Evolutionary conservation across 2,888 invertebrate genomes (phyloP), one percentile per base, ranked within the genome.

Genomic region (Nomada ferruginata): DNA sequence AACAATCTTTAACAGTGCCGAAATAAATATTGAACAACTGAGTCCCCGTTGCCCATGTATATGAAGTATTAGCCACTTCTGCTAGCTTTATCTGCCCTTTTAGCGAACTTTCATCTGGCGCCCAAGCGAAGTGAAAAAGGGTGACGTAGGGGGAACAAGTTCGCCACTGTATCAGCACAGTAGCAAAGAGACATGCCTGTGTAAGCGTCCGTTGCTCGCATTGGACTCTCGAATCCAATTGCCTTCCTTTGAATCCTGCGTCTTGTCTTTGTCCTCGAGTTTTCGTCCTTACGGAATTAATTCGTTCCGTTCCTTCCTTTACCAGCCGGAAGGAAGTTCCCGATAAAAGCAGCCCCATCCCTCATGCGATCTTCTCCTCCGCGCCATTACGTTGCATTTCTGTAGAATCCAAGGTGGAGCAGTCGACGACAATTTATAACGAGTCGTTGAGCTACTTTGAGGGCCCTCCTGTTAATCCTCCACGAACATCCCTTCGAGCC

Each of bases 361-460:
- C 69, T n/a, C 29, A 53, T 5, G 5, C 55, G 63, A 61, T 66
- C 65, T 53, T 53, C 79, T 61, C 76, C 78, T 66, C 69, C 64
- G 29, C 68, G 74, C 74, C 78, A 76, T 83, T 76, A 82, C 82
- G 60, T 65, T 70, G 74, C 70, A 65, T 78, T 74, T 66, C 79
- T 64, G 77, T 64, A 59, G 68, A 64, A 76, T 84, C 78, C 86
- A 79, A 81, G 84, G 50, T 71, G 74, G 85, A 89, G 85, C 87
- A 88, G 81, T 89, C 87, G 87, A 89, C 85, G 88, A 88, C 87
- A 88, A 87, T 89, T 89, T 90, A 84, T 90, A 90, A 89, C 89
- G 89, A 88, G 84, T 79, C 82, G 82, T 84, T 84, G 81, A 86
- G 89, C 80, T 75, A 89, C 90, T 90, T 90, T 88, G 84, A 85